A percentile compares a stretch with the other conserved stretches of the same genome.
Conservation (phyloP, 2,797 vertebrate genomes). For the Cuniculus paca region DNA sequence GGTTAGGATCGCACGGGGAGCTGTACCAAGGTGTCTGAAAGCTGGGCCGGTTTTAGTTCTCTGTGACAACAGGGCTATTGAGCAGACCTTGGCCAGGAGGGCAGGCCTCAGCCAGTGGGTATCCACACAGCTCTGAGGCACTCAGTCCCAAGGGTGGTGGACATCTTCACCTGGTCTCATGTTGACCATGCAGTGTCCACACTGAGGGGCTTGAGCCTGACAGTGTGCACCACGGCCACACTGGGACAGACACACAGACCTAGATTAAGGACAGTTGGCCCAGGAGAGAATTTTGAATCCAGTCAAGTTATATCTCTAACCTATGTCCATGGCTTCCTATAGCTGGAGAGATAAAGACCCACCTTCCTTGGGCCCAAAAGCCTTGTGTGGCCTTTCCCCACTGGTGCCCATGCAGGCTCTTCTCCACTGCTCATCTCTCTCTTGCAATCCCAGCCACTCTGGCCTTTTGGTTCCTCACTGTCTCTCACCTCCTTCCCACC, state of each 20-base stretch:
- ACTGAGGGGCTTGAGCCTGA: not conserved
- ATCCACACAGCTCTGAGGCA: not conserved
- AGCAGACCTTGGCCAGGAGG: constrained; percentile 23
- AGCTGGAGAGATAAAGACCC: not conserved
- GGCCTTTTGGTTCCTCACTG: not conserved
- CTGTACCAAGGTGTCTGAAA: constrained; percentile 33
- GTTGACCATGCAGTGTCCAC: not conserved
- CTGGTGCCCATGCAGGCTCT: not conserved
- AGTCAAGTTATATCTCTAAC: not conserved
- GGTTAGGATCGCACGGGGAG: constrained; percentile 76
- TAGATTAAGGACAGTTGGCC: not conserved
- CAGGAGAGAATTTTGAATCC: not conserved
- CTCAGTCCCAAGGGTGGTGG: not conserved
- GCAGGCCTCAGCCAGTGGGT: not conserved
- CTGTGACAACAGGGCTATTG: not conserved
- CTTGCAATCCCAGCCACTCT: not conserved
- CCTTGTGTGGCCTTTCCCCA: not conserved
- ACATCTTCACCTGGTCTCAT: not conserved
- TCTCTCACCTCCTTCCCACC: not conserved
- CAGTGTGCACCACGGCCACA: not conserved
- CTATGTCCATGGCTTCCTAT: not conserved
- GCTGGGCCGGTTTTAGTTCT: constrained; percentile 56
- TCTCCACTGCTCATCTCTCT: not conserved
- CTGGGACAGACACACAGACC: not conserved
- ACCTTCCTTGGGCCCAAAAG: not conserved